These are phyloP conservation scores for Brachionus calyciflorus DNA, from an alignment of 1,140 invertebrate species.

Conservation along the genomic window DNA sequence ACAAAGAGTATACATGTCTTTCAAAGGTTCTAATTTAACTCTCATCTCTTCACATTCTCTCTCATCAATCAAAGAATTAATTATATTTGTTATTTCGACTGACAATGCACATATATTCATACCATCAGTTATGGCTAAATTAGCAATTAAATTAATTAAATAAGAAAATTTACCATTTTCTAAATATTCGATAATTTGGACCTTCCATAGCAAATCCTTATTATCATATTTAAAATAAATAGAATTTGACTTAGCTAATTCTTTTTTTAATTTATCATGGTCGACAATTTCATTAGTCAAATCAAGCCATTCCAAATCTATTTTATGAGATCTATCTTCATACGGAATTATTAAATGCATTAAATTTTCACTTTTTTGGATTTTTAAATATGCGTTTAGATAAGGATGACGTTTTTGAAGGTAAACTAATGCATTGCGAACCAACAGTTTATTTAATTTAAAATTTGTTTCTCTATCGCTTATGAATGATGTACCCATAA, in stretches of 20 bases:
- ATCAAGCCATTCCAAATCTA: not conserved
- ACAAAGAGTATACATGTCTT: not conserved
- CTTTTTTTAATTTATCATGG: not conserved
- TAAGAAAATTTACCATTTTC: constrained; percentile 14
- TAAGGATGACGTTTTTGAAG: no score
- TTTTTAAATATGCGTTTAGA: no score
- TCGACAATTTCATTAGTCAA: not conserved
- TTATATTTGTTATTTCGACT: constrained; percentile 11
- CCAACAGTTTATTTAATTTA: not conserved
- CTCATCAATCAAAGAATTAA: constrained; percentile 4
- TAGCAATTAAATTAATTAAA: constrained; percentile 5
- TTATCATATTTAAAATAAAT: not conserved
- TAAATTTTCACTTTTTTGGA: no score
- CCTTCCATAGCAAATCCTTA: not conserved
- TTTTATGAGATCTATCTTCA: no score
- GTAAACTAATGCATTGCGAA: no score
- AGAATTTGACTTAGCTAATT: not conserved
- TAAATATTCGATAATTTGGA: not conserved
- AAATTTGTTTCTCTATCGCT: not conserved
- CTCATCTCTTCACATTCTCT: constrained; percentile 21
- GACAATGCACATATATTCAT: constrained; percentile 9
- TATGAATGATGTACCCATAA: not conserved
- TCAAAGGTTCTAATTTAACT: not conserved
- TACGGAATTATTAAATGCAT: no score
- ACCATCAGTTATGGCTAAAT: constrained; percentile 36